Evolutionary conservation across 2,888 invertebrate genomes (phyloP).

Genomic region (Cepaea hortensis): DNA sequence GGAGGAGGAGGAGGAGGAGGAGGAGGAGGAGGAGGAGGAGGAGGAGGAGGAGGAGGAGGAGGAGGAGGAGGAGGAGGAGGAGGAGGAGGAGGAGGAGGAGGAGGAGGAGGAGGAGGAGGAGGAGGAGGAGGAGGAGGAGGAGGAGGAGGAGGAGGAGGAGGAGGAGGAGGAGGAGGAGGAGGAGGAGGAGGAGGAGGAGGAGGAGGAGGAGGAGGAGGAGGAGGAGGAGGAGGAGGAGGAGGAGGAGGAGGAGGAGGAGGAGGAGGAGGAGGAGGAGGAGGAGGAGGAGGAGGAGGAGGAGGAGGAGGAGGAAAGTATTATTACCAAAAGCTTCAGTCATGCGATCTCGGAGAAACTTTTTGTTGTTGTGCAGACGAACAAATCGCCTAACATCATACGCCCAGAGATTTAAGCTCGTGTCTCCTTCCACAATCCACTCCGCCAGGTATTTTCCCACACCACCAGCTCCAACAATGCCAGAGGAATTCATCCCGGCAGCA

Average conservation of each 20-base stretch:
- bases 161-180: background rate
- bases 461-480: constrained; percentile 95
- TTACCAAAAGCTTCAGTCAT: constrained; percentile 93
- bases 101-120: background rate
- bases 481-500: constrained; percentile 96
- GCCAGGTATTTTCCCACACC: constrained; percentile 94
- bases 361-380: constrained; percentile 92
- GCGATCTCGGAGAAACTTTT: constrained; percentile 91
- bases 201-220: background rate
- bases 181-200: background rate
- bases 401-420: constrained; percentile 89
- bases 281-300: too few relatives aligned
- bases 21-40: background rate
- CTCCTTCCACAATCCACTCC: constrained; percentile 89
- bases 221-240: background rate
- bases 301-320: constrained; percentile 46
- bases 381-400: constrained; percentile 87
- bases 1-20: background rate
- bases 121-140: background rate
- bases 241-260: background rate
- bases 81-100: background rate
- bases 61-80: background rate
- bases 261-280: background rate
- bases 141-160: background rate
- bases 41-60: background rate